Percentiles rank a stretch among this genome's conserved stretches.
These are phyloP conservation scores for Drosophila neotestacea DNA, from an alignment of 2,888 invertebrate genomes.

Conservation along the genomic window DNA sequence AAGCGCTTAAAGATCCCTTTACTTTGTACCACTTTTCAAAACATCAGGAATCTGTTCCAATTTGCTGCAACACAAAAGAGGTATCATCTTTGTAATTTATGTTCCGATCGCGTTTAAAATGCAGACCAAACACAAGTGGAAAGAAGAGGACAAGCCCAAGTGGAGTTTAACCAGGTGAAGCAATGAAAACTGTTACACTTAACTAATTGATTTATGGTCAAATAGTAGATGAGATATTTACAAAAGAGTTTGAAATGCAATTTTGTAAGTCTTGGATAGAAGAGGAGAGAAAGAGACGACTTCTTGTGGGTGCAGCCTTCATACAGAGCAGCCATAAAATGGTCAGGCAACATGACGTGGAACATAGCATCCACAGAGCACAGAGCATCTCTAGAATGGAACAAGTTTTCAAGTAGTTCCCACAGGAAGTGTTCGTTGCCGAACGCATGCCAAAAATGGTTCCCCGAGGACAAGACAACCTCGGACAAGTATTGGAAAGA, in stretches of 20 bases:
- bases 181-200: conserved; percentile 61
- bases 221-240: conserved; percentile 45
- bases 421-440: conserved; percentile 76
- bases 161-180: conserved; percentile 3
- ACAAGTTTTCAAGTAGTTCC: conserved; percentile 68
- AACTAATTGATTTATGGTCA: conserved; percentile 72
- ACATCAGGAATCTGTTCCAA: conserved; percentile 45
- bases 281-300: conserved; percentile 1
- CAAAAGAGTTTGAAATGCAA: conserved; percentile 42
- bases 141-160: conserved; percentile 18
- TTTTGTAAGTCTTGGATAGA: conserved; percentile 19
- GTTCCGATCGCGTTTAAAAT: conserved; percentile 53
- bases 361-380: conserved; percentile 31
- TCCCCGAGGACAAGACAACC: conserved; percentile 73
- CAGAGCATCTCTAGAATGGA: conserved; percentile 40
- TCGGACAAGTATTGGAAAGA: conserved; percentile 25
- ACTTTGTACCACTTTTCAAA: conserved; percentile 36
- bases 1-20: conserved; percentile 40
- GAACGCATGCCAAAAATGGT: conserved; percentile 77
- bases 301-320: conserved; percentile 60
- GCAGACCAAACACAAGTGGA: conserved; percentile 26
- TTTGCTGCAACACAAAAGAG: conserved; percentile 70
- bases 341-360: conserved; percentile 52
- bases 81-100: conserved; percentile 61
- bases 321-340: conserved; percentile 45